Evolutionary conservation across 2,888 invertebrate genomes (phyloP).

Genomic region (Neoascia interrupta): DNA sequence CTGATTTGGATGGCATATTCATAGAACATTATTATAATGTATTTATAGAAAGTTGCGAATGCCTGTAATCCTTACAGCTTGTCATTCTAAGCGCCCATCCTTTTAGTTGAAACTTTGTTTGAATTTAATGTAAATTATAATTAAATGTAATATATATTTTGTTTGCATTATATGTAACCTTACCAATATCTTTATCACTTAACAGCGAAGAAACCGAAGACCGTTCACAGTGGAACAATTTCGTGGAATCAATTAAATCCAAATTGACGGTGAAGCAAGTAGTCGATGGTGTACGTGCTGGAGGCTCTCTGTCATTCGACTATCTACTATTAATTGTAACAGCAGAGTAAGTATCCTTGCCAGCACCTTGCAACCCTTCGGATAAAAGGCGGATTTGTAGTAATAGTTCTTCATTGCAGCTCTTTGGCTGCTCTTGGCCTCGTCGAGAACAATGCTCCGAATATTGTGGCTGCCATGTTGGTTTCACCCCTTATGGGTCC

Average conservation of each 20-base stretch:
- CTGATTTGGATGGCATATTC: too few species aligned
- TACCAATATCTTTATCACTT: constrained; percentile 62
- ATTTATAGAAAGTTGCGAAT: too few species aligned
- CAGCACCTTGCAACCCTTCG: neutral
- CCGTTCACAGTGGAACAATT: constrained; percentile 84
- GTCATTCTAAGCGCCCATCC: too few species aligned
- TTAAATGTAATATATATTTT: too few species aligned
- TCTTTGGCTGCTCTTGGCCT: constrained; percentile 90
- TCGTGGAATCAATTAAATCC: constrained; percentile 88
- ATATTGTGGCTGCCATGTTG: constrained; percentile 88
- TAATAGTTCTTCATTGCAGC: constrained; percentile 81
- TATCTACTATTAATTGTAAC: constrained; percentile 89
- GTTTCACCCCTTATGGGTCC: constrained; percentile 91
- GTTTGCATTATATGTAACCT: too few species aligned
- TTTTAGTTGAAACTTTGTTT: too few species aligned
- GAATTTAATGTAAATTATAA: too few species aligned
- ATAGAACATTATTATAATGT: too few species aligned
- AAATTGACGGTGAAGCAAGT: constrained; percentile 91
- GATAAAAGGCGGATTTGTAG: constrained; percentile 1
- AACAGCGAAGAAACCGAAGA: constrained; percentile 78
- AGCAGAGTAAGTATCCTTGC: constrained; percentile 85
- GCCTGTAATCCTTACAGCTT: too few species aligned
- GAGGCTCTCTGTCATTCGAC: constrained; percentile 91
- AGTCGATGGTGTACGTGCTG: constrained; percentile 87
- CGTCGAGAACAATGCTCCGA: constrained; percentile 90